A percentile compares a stretch with the other conserved stretches of the same genome.
These are phyloP conservation scores for Neuroscelio doddi DNA, from an alignment of 2,888 invertebrate genomes.

Conservation along the genomic window DNA sequence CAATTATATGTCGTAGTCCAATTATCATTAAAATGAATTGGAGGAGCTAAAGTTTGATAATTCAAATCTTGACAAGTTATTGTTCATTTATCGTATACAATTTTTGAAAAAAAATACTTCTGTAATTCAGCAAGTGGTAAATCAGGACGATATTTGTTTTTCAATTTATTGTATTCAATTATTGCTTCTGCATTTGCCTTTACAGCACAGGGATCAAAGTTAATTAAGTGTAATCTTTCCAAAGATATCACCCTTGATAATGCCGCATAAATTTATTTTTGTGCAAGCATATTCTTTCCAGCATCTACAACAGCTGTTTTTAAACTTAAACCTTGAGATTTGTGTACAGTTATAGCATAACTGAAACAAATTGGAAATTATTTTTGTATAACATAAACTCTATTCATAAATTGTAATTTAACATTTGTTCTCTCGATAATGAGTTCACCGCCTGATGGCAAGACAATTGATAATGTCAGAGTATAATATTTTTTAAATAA, in stretches of 20 bases:
- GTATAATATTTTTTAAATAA: not conserved
- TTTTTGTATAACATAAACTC: conserved; percentile 40
- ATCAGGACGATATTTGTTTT: conserved; percentile 30
- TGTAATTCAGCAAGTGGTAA: too few species aligned
- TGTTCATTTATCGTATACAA: too few species aligned
- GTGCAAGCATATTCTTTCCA: too few species aligned
- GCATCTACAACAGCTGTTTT: conserved; percentile 47
- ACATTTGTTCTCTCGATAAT: conserved; percentile 35
- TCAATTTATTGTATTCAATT: conserved; percentile 41
- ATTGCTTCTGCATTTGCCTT: conserved; percentile 37
- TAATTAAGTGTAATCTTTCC: conserved; percentile 49
- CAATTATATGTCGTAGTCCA: too few species aligned
- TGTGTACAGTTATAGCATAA: too few species aligned
- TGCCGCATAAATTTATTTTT: conserved; percentile 51
- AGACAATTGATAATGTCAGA: too few species aligned
- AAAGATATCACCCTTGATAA: conserved; percentile 45
- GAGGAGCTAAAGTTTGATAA: too few species aligned
- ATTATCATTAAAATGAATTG: too few species aligned
- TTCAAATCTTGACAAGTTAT: too few species aligned
- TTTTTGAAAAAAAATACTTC: too few species aligned
- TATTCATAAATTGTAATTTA: conserved; percentile 50
- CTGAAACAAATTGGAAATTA: conserved; percentile 51
- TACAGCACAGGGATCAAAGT: conserved; percentile 42
- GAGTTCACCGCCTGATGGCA: too few species aligned
- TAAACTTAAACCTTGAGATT: conserved; percentile 50